Conservation (phyloP, 1,140 invertebrate species). For the Nasonia vitripennis region DNA sequence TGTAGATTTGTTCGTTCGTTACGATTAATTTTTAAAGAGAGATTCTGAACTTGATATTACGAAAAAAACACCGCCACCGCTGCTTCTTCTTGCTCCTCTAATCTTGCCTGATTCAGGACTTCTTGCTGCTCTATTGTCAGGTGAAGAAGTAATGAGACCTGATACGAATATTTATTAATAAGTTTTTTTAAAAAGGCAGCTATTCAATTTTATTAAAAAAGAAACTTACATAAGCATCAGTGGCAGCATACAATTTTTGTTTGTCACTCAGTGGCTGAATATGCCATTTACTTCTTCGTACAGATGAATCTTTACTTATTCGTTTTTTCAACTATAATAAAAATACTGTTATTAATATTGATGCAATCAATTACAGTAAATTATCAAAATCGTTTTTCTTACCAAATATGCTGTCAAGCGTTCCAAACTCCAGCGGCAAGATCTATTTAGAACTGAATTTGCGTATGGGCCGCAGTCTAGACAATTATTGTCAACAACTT, state of each 20-base stretch:
- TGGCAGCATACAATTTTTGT: constrained; percentile 79
- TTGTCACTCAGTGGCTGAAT: constrained; percentile 75
- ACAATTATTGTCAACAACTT: constrained; percentile 77
- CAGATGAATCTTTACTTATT: constrained; percentile 77
- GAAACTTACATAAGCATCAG: constrained; percentile 80
- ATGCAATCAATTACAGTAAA: constrained; percentile 32
- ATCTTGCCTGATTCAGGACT: background rate
- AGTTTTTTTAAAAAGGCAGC: background rate
- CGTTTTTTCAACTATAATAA: constrained; percentile 72
- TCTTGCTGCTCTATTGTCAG: constrained; percentile 60
- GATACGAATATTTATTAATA: constrained; percentile 36
- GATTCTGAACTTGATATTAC: background rate
- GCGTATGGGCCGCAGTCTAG: constrained; percentile 77
- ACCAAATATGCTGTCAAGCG: constrained; percentile 77
- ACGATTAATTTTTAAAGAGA: background rate
- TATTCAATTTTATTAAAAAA: background rate
- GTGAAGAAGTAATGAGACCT: constrained; percentile 69
- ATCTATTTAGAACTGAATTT: constrained; percentile 75
- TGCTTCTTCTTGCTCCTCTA: background rate
- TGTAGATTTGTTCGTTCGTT: background rate
- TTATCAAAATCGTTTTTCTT: constrained; percentile 40
- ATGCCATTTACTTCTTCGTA: constrained; percentile 80
- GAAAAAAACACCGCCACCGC: too few relatives aligned
- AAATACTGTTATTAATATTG: background rate
- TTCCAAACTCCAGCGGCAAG: constrained; percentile 79